Evolutionary conservation across 2,113 vertebrate genomes (phyloP), one percentile per base, ranked within the genome.

Genomic region (Caranx melampygus): DNA sequence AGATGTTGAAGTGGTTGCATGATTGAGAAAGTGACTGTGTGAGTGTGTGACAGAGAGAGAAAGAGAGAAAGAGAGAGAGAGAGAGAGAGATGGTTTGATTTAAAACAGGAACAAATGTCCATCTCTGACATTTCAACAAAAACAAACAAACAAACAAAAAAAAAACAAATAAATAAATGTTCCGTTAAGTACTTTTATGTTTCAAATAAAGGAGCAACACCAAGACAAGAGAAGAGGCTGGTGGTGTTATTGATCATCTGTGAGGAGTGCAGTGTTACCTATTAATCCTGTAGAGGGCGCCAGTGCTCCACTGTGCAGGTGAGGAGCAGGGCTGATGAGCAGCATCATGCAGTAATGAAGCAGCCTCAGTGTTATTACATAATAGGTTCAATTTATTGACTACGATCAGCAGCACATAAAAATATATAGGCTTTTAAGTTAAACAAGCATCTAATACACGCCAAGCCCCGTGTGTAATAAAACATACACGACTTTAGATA

Each of bases 121-220:
- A 86, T 49, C 76, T 88, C 40, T 40, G 85, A 85, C 78, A 87
- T 90, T 93, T 94, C 79, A 95, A 93, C 26, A 26, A 26, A 26
- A 26, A 26, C 26, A 26, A 26, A 26, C 26, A 26, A 26, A 26
- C 26, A 26, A 26, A 26, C 26, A 26, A 26, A 26, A 26, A n/a
- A 26, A 26, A 26, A 26, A 26, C 26, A 91, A 92, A 93, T 57
- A 92, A 88, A 68, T 86, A 83, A n/a, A 69, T 89, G 88, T 93
- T 92, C 72, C 31, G 73, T 84, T 87, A 73, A 49, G 40, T 87
- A 83, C 86, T 85, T 90, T 88, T 84, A 37, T 79, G 92, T 90
- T 94, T 93, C 66, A 71, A 95, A 94, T 94, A 94, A 93, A 95
- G 84, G 90, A 93, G 89, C 88, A 87, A 89, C 86, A 85, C 88